Base-by-base conservation (phyloP, 1,140 invertebrate species). In the Pachypeltis micranthus region DNA sequence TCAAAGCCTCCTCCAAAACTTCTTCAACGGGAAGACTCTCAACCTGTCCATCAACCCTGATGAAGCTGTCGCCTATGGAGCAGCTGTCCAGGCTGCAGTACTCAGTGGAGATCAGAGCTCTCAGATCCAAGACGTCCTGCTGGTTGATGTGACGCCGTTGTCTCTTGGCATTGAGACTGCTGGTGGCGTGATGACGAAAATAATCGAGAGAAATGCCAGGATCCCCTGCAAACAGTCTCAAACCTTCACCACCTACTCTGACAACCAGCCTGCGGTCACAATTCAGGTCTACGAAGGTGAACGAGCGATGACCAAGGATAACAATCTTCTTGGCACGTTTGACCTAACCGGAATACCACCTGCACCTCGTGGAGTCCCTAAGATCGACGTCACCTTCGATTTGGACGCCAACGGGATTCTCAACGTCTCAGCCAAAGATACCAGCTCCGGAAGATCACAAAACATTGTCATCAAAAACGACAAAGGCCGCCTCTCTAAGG, bases 401-500 rank as follows among this genome's bases (percentile, higher is more conserved):
- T 75, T 90, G 54, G 87, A 90, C 67, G 85, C 86, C 7, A 88
- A 90, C 71, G 87, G 88, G 31, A 91, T 91, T 62, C 70, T 90
- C 0, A 85, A 88, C 71, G 90, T 93, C 0, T 84, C 83, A 1
- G 90, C 90, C 7, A 81, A 83, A 70, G 90, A 93, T 66, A 83
- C 76, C 66, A 87, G 85, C 62, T 89, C 86, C 1, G 87, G 87
- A 21, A 85, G 83, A 62, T 81, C 81, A 1, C 86, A 90, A 70
- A 83, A 82, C 67, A 88, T 90, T 63, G 85, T 88, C 26, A 96
- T 96, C 62, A 92, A 88, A 24, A 96, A 96, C 70, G 93, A 96
- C 71, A 95, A 94, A 73, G 91, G 93, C 1, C 82, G 93, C 23
- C 77, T 96, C 1, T 86, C 83, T 24, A 92, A 94, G 71, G 87